Evolutionary conservation across 1,140 invertebrate species (phyloP).

Genomic region (Neotoxoptera formosana): DNA sequence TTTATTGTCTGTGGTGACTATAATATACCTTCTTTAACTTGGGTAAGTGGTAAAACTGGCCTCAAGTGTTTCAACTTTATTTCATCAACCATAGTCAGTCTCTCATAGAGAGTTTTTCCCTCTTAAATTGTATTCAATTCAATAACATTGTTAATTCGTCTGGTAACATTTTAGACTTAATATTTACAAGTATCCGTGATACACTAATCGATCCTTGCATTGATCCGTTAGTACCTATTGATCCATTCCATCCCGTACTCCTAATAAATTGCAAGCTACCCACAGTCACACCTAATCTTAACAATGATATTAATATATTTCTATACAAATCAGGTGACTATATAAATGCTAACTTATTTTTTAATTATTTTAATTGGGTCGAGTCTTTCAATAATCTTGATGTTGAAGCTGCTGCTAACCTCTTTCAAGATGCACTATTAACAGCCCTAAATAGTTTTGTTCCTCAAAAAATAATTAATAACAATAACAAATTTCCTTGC

Average conservation of each 20-base stretch:
- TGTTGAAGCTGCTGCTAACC: not conserved
- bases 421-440: not conserved
- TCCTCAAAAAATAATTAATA: not conserved
- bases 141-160: not conserved
- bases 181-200: not conserved
- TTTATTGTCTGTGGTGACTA: not conserved
- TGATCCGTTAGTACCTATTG: not conserved
- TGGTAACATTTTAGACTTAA: not conserved
- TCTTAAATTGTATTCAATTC: not conserved
- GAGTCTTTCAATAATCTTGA: not conserved
- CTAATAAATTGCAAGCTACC: not conserved
- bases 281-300: not conserved
- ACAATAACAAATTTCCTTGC: not conserved
- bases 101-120: not conserved
- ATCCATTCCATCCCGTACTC: not conserved
- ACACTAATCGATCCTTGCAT: not conserved
- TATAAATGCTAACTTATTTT: not conserved
- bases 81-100: not conserved
- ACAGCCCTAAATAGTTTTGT: not conserved
- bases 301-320: not conserved
- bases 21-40: not conserved
- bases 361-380: not conserved
- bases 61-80: not conserved
- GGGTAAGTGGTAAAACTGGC: not conserved
- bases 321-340: not conserved